phyloP scores from a whole-genome alignment of 2,888 invertebrate genomes.

The Neoascia interrupta region DNA sequence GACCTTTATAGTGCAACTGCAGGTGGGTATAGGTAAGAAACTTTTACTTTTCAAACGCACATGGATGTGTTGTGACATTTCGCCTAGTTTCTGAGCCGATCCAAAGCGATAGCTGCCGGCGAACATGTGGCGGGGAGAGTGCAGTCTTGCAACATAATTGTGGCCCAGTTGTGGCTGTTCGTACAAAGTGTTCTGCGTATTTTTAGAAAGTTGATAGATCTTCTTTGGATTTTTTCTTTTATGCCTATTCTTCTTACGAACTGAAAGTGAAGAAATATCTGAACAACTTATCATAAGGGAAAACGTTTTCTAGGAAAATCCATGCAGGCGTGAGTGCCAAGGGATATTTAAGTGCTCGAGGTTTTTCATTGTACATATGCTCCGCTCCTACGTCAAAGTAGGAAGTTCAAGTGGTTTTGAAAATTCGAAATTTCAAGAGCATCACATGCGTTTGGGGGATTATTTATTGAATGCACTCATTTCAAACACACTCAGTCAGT shows the following conservation, averaged over 20 bases:
- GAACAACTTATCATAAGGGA: background rate
- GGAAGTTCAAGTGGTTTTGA: no score
- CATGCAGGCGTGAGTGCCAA: no score
- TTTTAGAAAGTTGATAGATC: conserved; percentile 57
- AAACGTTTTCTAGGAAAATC: background rate
- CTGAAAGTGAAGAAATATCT: conserved; percentile 35
- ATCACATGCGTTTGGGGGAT: no score
- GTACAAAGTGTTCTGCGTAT: conserved; percentile 38
- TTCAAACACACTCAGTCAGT: no score
- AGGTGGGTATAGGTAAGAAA: background rate
- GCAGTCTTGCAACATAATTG: conserved; percentile 25
- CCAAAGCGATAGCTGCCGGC: background rate
- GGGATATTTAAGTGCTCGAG: no score
- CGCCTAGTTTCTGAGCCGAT: no score
- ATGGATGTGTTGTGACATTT: no score
- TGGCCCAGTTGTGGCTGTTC: conserved; percentile 48
- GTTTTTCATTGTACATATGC: no score
- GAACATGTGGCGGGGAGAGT: conserved; percentile 9
- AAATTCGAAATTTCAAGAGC: no score
- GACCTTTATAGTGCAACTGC: no score
- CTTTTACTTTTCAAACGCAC: background rate
- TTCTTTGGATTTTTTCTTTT: conserved; percentile 24
- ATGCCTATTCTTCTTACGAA: conserved; percentile 1
- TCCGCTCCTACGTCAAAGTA: no score
- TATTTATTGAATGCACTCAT: no score